phyloP scores from a whole-genome alignment of 2,888 invertebrate species.

The Cenopis cana region DNA sequence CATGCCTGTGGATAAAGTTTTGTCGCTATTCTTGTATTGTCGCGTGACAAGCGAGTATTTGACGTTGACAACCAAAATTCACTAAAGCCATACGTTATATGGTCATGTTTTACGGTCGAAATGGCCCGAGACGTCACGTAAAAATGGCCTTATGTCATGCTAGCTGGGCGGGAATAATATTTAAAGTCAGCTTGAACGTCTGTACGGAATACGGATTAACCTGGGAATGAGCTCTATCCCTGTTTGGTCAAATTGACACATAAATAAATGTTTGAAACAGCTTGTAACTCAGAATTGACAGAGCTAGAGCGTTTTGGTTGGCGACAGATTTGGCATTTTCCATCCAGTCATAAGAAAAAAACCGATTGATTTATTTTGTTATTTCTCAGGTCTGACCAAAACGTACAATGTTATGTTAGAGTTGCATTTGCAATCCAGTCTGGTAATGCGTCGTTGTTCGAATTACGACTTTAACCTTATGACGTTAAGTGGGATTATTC shows the following conservation, averaged over 20 bases:
- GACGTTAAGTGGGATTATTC: neutral
- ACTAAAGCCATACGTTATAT: neutral
- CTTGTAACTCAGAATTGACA: too few relatives aligned
- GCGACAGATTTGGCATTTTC: too few relatives aligned
- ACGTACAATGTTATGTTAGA: neutral
- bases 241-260: too few relatives aligned
- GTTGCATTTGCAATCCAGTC: neutral
- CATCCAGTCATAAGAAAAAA: neutral
- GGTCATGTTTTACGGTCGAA: neutral
- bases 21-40: neutral
- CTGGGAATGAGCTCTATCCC: too few relatives aligned
- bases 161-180: neutral
- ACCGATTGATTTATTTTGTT: neutral
- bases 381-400: neutral
- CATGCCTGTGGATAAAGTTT: too few relatives aligned
- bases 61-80: slow-evolving; percentile 4
- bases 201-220: too few relatives aligned
- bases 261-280: too few relatives aligned
- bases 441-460: neutral
- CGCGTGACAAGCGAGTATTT: neutral
- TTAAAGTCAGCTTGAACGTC: too few relatives aligned
- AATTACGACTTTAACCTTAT: neutral
- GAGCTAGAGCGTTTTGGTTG: too few relatives aligned
- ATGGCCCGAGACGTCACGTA: neutral
- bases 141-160: neutral